phyloP scores from a whole-genome alignment of 2,113 vertebrate genomes.

The Bungarus multicinctus region DNA sequence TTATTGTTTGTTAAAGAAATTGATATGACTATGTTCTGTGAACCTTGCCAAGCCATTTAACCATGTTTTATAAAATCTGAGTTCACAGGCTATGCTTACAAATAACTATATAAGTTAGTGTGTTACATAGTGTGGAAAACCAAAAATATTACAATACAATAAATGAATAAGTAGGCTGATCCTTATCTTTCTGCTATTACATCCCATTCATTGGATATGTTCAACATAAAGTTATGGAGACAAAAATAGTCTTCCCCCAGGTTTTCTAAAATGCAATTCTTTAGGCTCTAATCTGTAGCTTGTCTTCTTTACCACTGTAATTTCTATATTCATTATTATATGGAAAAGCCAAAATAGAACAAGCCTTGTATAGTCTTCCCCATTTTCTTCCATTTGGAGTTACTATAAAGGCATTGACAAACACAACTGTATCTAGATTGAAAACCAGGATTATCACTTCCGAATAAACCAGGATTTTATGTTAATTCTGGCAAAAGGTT shows the following conservation, averaged over 20 bases:
- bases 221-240: neutral
- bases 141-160: neutral
- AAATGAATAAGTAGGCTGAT: neutral
- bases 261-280: neutral
- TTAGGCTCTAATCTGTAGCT: neutral
- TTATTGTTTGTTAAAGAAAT: neutral
- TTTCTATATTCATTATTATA: neutral
- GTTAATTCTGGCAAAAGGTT: neutral
- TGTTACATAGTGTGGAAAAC: neutral
- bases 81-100: neutral
- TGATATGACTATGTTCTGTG: neutral
- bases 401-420: neutral
- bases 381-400: neutral
- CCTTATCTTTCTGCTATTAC: neutral
- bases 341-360: neutral
- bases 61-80: neutral
- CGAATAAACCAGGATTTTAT: neutral
- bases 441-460: neutral
- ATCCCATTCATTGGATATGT: neutral
- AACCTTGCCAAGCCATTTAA: neutral
- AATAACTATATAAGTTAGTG: neutral
- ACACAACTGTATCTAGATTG: neutral
- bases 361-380: neutral
- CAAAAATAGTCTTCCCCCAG: neutral
- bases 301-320: neutral